Evolutionary conservation across 2,888 invertebrate genomes (phyloP).

Genomic region (Coleophora deauratella): DNA sequence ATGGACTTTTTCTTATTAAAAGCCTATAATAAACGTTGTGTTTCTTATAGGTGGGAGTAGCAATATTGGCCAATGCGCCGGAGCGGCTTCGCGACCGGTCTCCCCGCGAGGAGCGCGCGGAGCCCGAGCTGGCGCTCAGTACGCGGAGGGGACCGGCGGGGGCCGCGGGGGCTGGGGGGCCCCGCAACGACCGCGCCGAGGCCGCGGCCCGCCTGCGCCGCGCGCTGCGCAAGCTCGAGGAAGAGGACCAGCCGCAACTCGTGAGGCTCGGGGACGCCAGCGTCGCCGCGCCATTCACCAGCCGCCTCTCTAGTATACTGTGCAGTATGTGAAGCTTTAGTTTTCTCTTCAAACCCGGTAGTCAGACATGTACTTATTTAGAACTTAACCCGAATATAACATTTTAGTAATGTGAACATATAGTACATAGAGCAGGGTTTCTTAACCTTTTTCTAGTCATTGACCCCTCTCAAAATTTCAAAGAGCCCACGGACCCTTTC

Average conservation of each 20-base stretch:
- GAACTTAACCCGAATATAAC: too few species aligned
- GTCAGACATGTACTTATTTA: too few species aligned
- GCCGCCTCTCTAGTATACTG: conserved; percentile 94
- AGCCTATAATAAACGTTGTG: background rate
- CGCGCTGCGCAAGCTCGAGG: conserved; percentile 89
- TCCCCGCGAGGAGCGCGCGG: conserved; percentile 75
- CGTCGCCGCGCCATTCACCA: conserved; percentile 99
- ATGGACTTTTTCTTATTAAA: too few species aligned
- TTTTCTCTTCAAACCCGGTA: too few species aligned
- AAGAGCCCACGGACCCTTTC: too few species aligned
- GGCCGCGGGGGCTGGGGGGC: conserved; percentile 29
- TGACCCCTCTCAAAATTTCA: too few species aligned
- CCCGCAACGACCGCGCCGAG: conserved; percentile 42
- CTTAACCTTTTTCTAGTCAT: too few species aligned
- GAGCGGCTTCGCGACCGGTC: conserved; percentile 53
- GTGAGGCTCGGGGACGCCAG: conserved; percentile 98
- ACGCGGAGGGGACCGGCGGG: conserved; percentile 21
- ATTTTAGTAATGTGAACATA: too few species aligned
- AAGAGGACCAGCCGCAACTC: conserved; percentile 88
- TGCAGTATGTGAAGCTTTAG: conserved; percentile 81
- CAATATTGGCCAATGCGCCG: conserved; percentile 88
- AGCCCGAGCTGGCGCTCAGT: conserved; percentile 70
- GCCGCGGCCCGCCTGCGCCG: conserved; percentile 71
- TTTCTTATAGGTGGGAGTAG: conserved; percentile 80
- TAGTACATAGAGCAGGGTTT: too few species aligned